Conservation (phyloP, 2,797 vertebrate genomes). For the Thamnophis elegans region DNA sequence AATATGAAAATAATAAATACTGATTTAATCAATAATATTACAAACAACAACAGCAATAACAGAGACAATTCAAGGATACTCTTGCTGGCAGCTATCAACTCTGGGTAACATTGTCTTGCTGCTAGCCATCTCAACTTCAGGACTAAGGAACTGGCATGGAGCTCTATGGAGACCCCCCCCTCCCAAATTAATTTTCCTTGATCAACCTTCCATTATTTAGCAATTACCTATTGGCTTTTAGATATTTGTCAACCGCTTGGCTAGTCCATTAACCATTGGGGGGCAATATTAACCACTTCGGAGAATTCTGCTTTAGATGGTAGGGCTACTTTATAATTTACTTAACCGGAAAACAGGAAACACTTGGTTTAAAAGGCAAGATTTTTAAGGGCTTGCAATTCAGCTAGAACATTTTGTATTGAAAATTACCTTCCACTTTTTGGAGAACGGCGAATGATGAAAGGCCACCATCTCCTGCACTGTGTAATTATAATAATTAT, state of each 20-base stretch:
- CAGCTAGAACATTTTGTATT: background rate
- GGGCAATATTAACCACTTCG: background rate
- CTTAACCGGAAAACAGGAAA: background rate
- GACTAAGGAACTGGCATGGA: background rate
- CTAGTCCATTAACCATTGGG: background rate
- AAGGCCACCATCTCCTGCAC: background rate
- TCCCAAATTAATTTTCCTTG: background rate
- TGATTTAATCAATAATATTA: background rate
- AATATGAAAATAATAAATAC: background rate
- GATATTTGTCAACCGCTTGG: background rate
- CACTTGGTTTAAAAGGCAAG: background rate
- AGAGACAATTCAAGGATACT: background rate
- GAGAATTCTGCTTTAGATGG: background rate
- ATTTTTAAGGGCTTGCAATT: background rate
- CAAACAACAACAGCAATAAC: background rate
- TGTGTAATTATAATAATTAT: background rate
- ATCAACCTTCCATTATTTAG: background rate
- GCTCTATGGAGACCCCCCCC: background rate
- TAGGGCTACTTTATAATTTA: background rate
- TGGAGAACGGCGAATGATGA: background rate
- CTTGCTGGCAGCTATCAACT: background rate
- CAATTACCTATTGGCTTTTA: background rate
- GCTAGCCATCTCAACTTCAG: background rate
- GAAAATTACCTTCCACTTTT: background rate
- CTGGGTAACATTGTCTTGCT: background rate